Base-by-base conservation (phyloP, 2,113 vertebrate species). In the Sardina pilchardus region DNA sequence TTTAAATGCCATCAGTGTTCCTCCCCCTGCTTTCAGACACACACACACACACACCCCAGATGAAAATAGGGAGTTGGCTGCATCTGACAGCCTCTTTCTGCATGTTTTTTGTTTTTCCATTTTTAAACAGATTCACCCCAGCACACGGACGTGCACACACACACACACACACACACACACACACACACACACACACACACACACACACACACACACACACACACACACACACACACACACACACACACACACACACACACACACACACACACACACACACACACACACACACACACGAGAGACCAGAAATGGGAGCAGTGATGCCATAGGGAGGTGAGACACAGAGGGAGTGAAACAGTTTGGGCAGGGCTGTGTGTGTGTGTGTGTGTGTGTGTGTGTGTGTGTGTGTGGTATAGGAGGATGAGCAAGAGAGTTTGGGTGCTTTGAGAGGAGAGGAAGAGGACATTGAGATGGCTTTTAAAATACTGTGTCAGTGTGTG, bases 1-100 rank as follows among this genome's bases (percentile, higher is more conserved):
- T 91, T 92, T 90, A 94, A 93, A 92, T 90, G 90, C 89, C 89
- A 89, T 93, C 93, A 91, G 93, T 91, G 83, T 91, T 84, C 67
- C 24, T 85, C 87, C 2, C 6, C 59, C 4, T 7, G 4, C 24
- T 67, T 67, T 26, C n/a, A 67, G 6, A 67, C 59, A n/a, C 24
- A 67, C 4, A 26, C 24, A 5, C 59, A 67, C n/a, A n/a, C 21
- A 63, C 56, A n/a, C 56, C 14, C 14, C 50, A 53, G 14, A 53
- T 19, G 4, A 9, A 47, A 47, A 47, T 47, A 9, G 10, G 12
- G 45, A 47, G 45, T 9, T 47, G 12, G 45, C 84, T 82, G 82
- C 84, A 86, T 82, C 81, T 88, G 86, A 82, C 86, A 88, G 83
- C 87, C 78, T 81, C 83, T 87, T 45, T 50, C 6, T 21, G 12